Evolutionary conservation across 2,797 vertebrate species (phyloP), one percentile per base, ranked within the genome.

Genomic region (Gouania willdenowi): DNA sequence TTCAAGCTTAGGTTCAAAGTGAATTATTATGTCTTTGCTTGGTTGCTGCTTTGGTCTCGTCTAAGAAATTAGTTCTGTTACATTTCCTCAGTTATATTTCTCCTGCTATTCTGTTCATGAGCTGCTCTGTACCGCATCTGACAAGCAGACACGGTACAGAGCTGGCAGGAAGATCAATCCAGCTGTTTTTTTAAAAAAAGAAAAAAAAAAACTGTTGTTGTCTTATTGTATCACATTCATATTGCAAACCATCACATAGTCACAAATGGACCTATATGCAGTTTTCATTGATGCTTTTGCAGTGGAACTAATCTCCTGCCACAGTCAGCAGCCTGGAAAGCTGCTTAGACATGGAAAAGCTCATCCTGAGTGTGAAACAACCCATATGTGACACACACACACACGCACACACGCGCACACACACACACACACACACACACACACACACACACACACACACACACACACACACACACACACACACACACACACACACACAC

Each of bases 271-370:
- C 26, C 36, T 48, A 38, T 26, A 41, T 31, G 28, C 28, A 35
- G 17, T 69, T 61, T 68, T 75, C 37, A 48, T 49, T 47, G 65
- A 52, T 48, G 64, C 71, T 71, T 71, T 60, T 59, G 57, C 35
- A 6, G 58, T 64, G 55, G 66, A 57, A 56, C 38, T 81, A 84
- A 89, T 81, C 82, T 70, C 57, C 44, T 59, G 57, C 68, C 24
- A 28, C 76, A 82, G 83, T 75, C 76, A 74, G 75, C 60, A 14
- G 17, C 58, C 42, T 49, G 9, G 54, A 84, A 88, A 84, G 75
- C 78, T 80, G 38, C 74, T 81, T 81, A 79, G 59, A 78, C 40
- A 49, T 80, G 44, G 42, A 52, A 62, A 50, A 66, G 57, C 74
- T 65, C 57, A 48, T 54, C 42, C 61, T 57, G 41, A 50, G 55